Conservation (phyloP, 1,140 invertebrate species). For the Panagrolaimus sp. region DNA sequence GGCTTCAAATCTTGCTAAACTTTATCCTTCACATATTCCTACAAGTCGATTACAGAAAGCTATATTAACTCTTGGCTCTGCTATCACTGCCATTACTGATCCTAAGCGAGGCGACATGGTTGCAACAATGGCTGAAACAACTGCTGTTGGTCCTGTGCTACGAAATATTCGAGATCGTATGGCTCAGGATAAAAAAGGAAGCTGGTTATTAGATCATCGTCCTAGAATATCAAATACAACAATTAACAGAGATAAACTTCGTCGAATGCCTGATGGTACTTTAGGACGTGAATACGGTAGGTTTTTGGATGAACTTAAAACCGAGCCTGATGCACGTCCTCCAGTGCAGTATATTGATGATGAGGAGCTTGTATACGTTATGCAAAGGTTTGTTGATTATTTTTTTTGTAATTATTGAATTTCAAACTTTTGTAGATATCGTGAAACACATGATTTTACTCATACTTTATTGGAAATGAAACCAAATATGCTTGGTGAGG, state of each 20-base stretch:
- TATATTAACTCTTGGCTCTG: constrained; percentile 17
- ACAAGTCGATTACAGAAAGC: constrained; percentile 17
- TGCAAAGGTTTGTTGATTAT: constrained; percentile 67
- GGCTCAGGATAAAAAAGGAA: constrained; percentile 22
- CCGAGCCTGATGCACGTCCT: constrained; percentile 77
- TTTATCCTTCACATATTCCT: constrained; percentile 21
- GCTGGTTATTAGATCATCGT: constrained; percentile 20
- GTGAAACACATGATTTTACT: constrained; percentile 89
- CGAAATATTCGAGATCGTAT: constrained; percentile 28
- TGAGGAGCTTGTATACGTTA: constrained; percentile 82
- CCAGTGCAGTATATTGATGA: constrained; percentile 85
- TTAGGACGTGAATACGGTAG: constrained; percentile 33
- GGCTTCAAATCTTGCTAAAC: constrained; percentile 4
- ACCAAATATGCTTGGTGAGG: constrained; percentile 89
- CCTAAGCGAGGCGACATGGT: constrained; percentile 36
- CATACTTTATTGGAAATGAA: constrained; percentile 85
- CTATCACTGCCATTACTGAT: constrained; percentile 28
- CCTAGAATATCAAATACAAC: constrained; percentile 30
- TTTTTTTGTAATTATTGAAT: constrained; percentile 5
- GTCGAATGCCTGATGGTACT: constrained; percentile 26
- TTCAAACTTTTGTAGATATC: constrained; percentile 64
- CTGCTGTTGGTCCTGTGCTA: constrained; percentile 25
- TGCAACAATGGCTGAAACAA: constrained; percentile 40
- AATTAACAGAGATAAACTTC: constrained; percentile 27
- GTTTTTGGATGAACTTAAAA: constrained; percentile 34